These are phyloP conservation scores for Anadara kagoshimensis DNA, from an alignment of 1,140 invertebrate species.

Conservation along the genomic window DNA sequence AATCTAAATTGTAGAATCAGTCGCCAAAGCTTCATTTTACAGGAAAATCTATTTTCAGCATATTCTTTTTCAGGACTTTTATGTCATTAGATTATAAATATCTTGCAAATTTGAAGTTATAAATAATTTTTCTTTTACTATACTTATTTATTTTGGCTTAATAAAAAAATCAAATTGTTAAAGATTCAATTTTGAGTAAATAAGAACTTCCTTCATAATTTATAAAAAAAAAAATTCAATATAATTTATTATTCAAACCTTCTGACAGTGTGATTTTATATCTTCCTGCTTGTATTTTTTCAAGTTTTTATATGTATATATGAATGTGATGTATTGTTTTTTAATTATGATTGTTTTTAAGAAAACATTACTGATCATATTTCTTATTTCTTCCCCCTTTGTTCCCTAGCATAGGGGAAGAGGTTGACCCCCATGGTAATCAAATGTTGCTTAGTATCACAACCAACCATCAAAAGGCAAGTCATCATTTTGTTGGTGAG, in stretches of 20 bases:
- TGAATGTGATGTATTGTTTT: too few relatives aligned
- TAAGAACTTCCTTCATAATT: too few relatives aligned
- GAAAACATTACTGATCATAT: constrained; percentile 53
- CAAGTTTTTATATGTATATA: too few relatives aligned
- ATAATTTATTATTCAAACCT: constrained; percentile 1
- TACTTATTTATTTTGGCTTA: constrained; percentile 5
- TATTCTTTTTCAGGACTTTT: constrained; percentile 40
- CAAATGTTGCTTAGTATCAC: constrained; percentile 21
- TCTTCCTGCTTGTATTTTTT: too few relatives aligned
- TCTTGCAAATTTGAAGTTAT: background rate
- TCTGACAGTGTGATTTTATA: background rate
- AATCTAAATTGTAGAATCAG: background rate
- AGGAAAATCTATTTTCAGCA: constrained; percentile 31
- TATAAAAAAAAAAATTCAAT: too few relatives aligned
- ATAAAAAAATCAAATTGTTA: too few relatives aligned
- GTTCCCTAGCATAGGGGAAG: constrained; percentile 75
- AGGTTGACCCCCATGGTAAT: constrained; percentile 63
- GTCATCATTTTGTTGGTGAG: constrained; percentile 27
- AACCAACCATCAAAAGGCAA: constrained; percentile 41
- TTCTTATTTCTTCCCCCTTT: constrained; percentile 75
- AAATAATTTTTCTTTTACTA: background rate
- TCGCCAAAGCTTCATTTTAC: constrained; percentile 25
- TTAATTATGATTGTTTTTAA: too few relatives aligned
- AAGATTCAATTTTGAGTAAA: too few relatives aligned
- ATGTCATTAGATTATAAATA: constrained; percentile 2